Percentiles rank a stretch among this genome's conserved stretches.
Evolutionary conservation across 2,113 vertebrate species (phyloP).

Genomic region (Colinus virginianus): DNA sequence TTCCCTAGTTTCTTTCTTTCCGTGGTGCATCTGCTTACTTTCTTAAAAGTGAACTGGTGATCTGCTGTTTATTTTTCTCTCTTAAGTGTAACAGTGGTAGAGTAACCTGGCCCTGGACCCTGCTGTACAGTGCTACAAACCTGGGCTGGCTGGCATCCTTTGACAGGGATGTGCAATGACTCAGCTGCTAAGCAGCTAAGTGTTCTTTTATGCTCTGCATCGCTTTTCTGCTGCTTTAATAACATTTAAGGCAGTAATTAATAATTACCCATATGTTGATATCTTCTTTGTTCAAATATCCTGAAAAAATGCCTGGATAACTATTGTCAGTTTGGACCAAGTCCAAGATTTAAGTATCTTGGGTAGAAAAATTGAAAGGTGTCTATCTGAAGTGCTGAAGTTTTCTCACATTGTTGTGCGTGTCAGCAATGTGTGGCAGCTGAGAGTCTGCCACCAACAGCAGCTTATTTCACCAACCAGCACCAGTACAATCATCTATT

Average conservation of each 20-base stretch:
- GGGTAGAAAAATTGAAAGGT: not conserved
- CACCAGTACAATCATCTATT: not conserved
- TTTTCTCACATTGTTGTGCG: accelerated
- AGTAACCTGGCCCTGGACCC: not conserved
- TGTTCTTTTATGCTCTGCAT: not conserved
- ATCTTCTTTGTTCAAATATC: not conserved
- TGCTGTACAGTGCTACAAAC: not conserved
- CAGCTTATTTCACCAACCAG: not conserved
- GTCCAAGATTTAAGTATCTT: not conserved
- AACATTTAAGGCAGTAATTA: not conserved
- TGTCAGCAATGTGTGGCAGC: not conserved
- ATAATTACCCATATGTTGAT: not conserved
- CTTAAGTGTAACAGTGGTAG: not conserved
- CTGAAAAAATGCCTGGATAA: not conserved
- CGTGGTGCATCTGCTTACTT: not conserved
- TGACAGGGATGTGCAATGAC: accelerated
- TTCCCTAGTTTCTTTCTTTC: not conserved
- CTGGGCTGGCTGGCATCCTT: not conserved
- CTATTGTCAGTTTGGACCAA: not conserved
- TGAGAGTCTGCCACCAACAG: not conserved
- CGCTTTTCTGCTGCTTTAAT: not conserved
- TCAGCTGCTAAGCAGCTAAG: not conserved
- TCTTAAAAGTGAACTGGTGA: not conserved
- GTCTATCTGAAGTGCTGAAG: not conserved
- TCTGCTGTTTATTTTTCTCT: not conserved